Conservation (phyloP, 2,113 vertebrate genomes). For the Chiloscyllium plagiosum region DNA sequence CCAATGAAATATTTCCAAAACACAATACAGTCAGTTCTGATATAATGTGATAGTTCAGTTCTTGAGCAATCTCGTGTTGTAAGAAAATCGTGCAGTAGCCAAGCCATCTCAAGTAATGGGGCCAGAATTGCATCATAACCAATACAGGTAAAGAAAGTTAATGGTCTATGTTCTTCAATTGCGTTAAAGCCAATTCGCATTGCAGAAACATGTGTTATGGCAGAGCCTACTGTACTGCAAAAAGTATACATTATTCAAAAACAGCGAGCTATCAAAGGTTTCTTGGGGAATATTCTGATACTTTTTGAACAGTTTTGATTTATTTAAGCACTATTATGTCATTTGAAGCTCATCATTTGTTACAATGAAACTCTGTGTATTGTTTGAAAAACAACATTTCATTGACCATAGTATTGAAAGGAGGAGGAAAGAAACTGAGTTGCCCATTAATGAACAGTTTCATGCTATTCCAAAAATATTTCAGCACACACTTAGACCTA, state of each 20-base stretch:
- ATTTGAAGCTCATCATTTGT: neutral
- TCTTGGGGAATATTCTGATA: neutral
- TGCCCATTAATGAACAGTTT: neutral
- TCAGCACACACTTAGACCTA: neutral
- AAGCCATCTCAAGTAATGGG: too few relatives aligned
- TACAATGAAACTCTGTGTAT: neutral
- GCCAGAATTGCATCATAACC: too few relatives aligned
- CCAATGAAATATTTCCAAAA: neutral
- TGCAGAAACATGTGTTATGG: too few relatives aligned
- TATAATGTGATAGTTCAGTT: too few relatives aligned
- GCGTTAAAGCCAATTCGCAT: too few relatives aligned
- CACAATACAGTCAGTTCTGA: neutral
- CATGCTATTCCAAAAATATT: neutral
- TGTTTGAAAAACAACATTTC: neutral
- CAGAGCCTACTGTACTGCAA: too few relatives aligned
- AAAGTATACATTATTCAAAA: neutral
- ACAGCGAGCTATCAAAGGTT: neutral
- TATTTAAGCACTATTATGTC: neutral
- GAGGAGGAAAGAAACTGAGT: too few relatives aligned
- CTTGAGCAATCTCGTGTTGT: too few relatives aligned
- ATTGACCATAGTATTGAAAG: neutral
- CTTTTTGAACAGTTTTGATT: neutral
- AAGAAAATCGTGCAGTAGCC: too few relatives aligned
- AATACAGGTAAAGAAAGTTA: too few relatives aligned
- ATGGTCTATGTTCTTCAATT: too few relatives aligned